phyloP scores from a whole-genome alignment of 2,113 vertebrate species.

The Syngnathus scovelli region DNA sequence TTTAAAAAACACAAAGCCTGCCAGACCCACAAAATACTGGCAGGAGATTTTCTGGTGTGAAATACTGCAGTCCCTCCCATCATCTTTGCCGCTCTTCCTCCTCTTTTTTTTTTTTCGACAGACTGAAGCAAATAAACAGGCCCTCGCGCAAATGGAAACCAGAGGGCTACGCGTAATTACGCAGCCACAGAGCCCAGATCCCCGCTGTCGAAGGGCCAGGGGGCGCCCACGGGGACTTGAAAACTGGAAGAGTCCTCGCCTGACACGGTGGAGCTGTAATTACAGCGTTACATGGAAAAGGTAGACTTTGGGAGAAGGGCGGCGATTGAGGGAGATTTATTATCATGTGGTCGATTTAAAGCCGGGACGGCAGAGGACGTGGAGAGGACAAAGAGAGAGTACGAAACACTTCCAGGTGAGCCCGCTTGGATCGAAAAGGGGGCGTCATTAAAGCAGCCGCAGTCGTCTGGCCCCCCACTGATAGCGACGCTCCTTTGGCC shows the following conservation, averaged over 20 bases:
- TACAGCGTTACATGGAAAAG: slow-evolving; percentile 45
- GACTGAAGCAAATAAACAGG: slow-evolving; percentile 52
- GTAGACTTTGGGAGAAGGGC: slow-evolving; percentile 30
- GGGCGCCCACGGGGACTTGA: slow-evolving; percentile 43
- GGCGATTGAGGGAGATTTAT: slow-evolving; percentile 23
- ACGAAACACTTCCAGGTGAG: slow-evolving; percentile 20
- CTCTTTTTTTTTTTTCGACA: slow-evolving; percentile 8
- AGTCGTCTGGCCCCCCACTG: slow-evolving; percentile 44
- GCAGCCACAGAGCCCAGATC: slow-evolving; percentile 50
- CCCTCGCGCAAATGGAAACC: slow-evolving; percentile 47
- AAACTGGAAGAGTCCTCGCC: slow-evolving; percentile 46
- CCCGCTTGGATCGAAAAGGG: slow-evolving; percentile 37
- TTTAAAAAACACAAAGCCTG: slow-evolving; percentile 34
- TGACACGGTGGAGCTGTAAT: slow-evolving; percentile 55
- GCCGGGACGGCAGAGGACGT: background rate
- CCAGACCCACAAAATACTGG: slow-evolving; percentile 32
- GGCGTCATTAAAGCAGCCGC: slow-evolving; percentile 49
- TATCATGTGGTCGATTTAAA: background rate
- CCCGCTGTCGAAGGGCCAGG: slow-evolving; percentile 43
- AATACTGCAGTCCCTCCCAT: slow-evolving; percentile 27
- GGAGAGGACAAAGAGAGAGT: background rate
- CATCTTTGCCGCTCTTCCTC: slow-evolving; percentile 4
- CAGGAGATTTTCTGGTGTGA: slow-evolving; percentile 7
- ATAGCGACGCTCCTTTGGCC: slow-evolving; percentile 41
- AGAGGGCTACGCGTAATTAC: slow-evolving; percentile 60